phyloP scores from a whole-genome alignment of 1,140 invertebrate genomes.

The Papilio xuthus region DNA sequence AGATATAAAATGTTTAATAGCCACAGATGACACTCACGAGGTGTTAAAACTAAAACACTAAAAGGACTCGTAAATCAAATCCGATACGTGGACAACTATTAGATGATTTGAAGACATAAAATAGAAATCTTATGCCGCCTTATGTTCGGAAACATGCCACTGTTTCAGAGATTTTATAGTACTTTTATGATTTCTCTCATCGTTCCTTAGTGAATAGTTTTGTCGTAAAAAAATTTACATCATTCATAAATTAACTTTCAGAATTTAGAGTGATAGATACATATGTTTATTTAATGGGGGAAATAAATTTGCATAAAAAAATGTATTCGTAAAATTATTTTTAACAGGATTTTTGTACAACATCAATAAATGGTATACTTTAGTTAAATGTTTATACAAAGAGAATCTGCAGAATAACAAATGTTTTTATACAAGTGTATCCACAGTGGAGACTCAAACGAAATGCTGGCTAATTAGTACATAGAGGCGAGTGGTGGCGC shows the following conservation, averaged over 20 bases:
- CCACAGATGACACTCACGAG: slow-evolving; percentile 33
- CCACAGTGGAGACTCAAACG: neutral
- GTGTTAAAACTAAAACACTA: slow-evolving; percentile 35
- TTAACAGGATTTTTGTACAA: neutral
- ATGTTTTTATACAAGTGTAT: neutral
- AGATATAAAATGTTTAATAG: slow-evolving; percentile 31
- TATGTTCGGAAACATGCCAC: slow-evolving; percentile 18
- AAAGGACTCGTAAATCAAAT: slow-evolving; percentile 45
- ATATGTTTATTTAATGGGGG: neutral
- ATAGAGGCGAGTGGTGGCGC: neutral
- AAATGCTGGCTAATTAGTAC: neutral
- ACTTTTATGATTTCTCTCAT: slow-evolving; percentile 27
- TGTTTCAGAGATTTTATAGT: slow-evolving; percentile 36
- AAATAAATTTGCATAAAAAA: neutral
- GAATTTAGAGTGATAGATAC: slow-evolving; percentile 9
- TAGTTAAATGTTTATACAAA: neutral
- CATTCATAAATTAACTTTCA: slow-evolving; percentile 14
- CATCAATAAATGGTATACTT: no score
- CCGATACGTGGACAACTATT: slow-evolving; percentile 37
- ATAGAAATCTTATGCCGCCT: slow-evolving; percentile 41
- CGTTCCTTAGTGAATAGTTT: slow-evolving; percentile 21
- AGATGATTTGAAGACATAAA: slow-evolving; percentile 43
- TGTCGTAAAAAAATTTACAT: slow-evolving; percentile 18
- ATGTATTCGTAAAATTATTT: neutral
- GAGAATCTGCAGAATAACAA: neutral